A percentile compares a stretch with the other conserved stretches of the same genome.
These are phyloP conservation scores for Cryptocephalus primarius DNA, from an alignment of 2,888 invertebrate genomes.

Conservation along the genomic window DNA sequence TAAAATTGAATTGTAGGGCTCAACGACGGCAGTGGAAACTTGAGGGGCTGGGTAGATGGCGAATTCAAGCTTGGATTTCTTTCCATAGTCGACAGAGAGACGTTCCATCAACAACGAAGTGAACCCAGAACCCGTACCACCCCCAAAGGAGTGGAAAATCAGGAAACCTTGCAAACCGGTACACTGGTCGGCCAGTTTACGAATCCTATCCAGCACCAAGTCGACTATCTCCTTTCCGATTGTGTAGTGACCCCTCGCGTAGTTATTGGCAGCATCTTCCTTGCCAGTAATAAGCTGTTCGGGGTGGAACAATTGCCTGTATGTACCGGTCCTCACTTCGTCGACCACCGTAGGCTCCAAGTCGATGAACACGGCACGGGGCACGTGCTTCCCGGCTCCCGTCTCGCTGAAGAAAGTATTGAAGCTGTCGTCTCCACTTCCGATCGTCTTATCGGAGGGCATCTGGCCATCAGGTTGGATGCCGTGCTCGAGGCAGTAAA, in stretches of 20 bases:
- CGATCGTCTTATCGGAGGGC: slow-evolving; percentile 59
- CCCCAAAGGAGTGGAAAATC: slow-evolving; percentile 92
- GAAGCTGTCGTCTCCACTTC: slow-evolving; percentile 88
- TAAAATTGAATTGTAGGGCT: slow-evolving; percentile 94
- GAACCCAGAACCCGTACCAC: slow-evolving; percentile 91
- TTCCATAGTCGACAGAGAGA: slow-evolving; percentile 90
- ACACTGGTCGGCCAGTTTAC: slow-evolving; percentile 67
- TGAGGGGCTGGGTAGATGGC: slow-evolving; percentile 94
- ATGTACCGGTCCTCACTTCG: slow-evolving; percentile 86
- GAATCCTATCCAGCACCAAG: slow-evolving; percentile 59
- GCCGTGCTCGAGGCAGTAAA: slow-evolving; percentile 80
- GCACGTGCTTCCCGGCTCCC: slow-evolving; percentile 91
- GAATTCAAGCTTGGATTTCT: slow-evolving; percentile 92
- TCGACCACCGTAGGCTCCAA: slow-evolving; percentile 94
- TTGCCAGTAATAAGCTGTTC: slow-evolving; percentile 86
- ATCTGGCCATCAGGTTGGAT: slow-evolving; percentile 91
- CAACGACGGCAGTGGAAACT: slow-evolving; percentile 85
- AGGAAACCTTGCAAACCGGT: slow-evolving; percentile 87
- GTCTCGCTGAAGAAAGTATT: slow-evolving; percentile 94
- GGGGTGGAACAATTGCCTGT: slow-evolving; percentile 93
- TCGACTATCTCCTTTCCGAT: slow-evolving; percentile 93
- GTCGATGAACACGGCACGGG: slow-evolving; percentile 89
- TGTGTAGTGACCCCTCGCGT: slow-evolving; percentile 95
- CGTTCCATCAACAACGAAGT: slow-evolving; percentile 96
- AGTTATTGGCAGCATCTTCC: slow-evolving; percentile 97